These are phyloP conservation scores for Cheilosia scutellata DNA, from an alignment of 2,888 invertebrate species.

Conservation along the genomic window DNA sequence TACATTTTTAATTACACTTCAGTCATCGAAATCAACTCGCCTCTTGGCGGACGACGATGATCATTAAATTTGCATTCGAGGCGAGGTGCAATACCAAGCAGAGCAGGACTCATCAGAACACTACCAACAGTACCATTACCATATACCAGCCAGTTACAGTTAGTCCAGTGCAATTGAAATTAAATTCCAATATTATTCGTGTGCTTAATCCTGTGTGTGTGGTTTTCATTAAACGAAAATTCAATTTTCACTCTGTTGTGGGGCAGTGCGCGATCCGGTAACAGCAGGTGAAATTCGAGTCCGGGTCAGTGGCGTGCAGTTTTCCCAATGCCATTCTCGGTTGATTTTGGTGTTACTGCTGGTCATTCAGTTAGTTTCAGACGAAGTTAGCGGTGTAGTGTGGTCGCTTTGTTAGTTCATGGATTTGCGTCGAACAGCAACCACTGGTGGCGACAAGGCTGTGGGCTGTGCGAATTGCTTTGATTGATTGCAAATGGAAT, in stretches of 20 bases:
- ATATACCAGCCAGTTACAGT: conserved; percentile 8
- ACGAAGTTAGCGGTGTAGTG: conserved; percentile 43
- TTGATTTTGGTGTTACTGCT: conserved; percentile 37
- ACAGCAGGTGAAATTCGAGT: conserved; percentile 8
- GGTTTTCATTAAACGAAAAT: conserved; percentile 69
- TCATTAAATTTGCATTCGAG: conserved; percentile 69
- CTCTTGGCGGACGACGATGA: conserved; percentile 20
- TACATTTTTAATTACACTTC: conserved; percentile 73
- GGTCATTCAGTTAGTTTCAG: conserved; percentile 36
- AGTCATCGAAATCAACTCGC: conserved; percentile 60
- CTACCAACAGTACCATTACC: neutral
- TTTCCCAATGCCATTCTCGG: conserved; percentile 4
- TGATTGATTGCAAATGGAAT: conserved; percentile 59
- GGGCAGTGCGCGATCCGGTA: neutral
- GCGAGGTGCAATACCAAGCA: neutral
- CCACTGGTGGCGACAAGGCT: neutral
- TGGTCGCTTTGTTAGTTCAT: conserved; percentile 36
- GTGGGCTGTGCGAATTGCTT: conserved; percentile 12
- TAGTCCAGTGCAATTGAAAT: conserved; percentile 58
- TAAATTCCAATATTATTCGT: conserved; percentile 72
- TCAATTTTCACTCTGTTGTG: conserved; percentile 53
- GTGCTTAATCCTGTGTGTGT: conserved; percentile 71
- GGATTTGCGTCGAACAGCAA: conserved; percentile 9
- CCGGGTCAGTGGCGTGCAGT: neutral
- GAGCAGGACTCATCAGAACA: neutral